Evolutionary conservation across 2,888 invertebrate genomes (phyloP).

Genomic region (Cyclophora punctaria): DNA sequence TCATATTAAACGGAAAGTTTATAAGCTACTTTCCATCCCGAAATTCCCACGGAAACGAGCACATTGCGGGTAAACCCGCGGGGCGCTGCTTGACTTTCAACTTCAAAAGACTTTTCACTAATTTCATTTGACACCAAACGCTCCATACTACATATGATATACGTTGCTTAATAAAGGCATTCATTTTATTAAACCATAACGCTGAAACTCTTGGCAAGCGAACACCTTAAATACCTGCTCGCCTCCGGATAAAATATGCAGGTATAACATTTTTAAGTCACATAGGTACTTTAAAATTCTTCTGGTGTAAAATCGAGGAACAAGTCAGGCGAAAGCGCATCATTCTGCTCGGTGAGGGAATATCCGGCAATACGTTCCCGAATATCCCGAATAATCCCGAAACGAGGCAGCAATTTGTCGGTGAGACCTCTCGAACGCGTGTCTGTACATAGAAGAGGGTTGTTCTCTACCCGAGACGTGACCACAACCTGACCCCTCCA

Average conservation of each 20-base stretch:
- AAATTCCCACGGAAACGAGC: no score
- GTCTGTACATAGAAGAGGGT: constrained; percentile 21
- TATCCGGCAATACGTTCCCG: constrained; percentile 36
- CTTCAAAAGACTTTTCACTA: no score
- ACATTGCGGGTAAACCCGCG: no score
- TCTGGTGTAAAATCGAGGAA: constrained; percentile 14
- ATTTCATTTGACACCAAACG: neutral
- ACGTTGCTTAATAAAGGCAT: neutral
- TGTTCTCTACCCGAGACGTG: constrained; percentile 21
- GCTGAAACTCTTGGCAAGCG: neutral
- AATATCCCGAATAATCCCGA: constrained; percentile 39
- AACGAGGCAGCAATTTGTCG: constrained; percentile 35
- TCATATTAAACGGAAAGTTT: no score
- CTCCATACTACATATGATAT: neutral
- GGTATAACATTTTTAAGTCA: neutral
- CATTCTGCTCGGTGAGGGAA: constrained; percentile 31
- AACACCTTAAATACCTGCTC: neutral
- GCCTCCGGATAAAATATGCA: neutral
- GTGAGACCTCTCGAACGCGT: constrained; percentile 18
- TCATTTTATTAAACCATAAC: neutral
- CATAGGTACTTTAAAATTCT: no score
- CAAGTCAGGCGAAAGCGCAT: constrained; percentile 22
- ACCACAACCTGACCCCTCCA: constrained; percentile 10
- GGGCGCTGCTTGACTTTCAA: no score
- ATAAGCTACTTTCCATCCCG: no score